These are phyloP conservation scores for Cygnus olor DNA, from an alignment of 2,797 vertebrate genomes.

Conservation along the genomic window DNA sequence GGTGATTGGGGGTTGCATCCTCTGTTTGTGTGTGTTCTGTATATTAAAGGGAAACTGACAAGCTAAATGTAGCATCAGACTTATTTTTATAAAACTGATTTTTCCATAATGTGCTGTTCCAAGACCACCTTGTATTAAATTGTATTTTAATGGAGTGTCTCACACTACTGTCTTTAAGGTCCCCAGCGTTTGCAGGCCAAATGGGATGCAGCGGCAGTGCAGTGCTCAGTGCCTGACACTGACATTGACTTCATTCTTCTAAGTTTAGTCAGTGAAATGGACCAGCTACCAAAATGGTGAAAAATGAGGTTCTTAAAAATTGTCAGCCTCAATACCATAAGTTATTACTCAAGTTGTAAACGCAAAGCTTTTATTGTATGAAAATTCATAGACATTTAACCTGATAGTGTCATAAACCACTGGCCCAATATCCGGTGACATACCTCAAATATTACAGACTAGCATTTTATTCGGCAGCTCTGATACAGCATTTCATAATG, in stretches of 20 bases:
- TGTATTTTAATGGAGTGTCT: not conserved
- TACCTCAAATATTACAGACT: not conserved
- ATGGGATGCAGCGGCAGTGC: accelerated
- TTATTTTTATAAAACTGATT: not conserved
- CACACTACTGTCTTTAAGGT: not conserved
- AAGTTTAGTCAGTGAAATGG: conserved; percentile 1
- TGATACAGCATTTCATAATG: not conserved
- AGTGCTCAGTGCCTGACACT: not conserved
- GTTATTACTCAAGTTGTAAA: conserved; percentile 69
- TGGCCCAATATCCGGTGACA: not conserved
- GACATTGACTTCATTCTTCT: not conserved
- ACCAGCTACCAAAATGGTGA: conserved; percentile 43
- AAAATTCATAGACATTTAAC: conserved; percentile 31
- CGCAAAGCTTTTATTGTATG: conserved; percentile 20
- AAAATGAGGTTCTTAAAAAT: conserved; percentile 64
- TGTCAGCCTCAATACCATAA: conserved; percentile 54
- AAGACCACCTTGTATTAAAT: not conserved
- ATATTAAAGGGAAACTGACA: not conserved
- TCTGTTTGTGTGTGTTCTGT: not conserved
- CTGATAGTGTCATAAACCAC: not conserved
- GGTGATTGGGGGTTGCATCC: not conserved
- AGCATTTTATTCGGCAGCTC: not conserved
- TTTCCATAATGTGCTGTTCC: not conserved
- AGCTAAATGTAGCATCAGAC: not conserved
- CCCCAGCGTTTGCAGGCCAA: not conserved